Evolutionary conservation across 1,140 invertebrate species (phyloP), one percentile per base, ranked within the genome.

Genomic region (Solenopsis fugax): DNA sequence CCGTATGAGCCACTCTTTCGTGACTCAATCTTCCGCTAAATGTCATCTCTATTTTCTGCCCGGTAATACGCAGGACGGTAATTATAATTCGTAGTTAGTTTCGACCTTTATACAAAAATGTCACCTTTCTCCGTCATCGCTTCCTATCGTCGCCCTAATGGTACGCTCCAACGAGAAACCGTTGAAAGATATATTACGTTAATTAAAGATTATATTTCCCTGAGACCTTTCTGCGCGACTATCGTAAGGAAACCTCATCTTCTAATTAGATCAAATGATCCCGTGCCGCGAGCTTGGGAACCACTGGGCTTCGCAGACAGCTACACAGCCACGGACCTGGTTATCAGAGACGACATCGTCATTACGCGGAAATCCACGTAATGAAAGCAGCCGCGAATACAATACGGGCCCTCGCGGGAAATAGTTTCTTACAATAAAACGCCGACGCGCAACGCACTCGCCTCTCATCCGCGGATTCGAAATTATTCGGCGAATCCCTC

Each of bases 231-330:
- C 37, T 10, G 34, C 6, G 21, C 34, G 52, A 24, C 37, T 45
- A 4, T 45, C 41, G 48, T 10, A 9, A 73, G 29, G 41, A 60
- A 62, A 54, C 45, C 80, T 84, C 80, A 73, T 84, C 29, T 84
- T 84, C 73, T 84, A 84, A 84, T 84, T 84, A 75, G 54, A 75
- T 75, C 54, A 84, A 73, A 84, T 21, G 80, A 84, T 73, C 37
- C 13, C 24, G 24, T 2, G 13, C 48, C 41, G 24, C 4, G 69
- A 24, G 67, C 67, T 75, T 56, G 78, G 16, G 65, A 71, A 81
- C 64, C 77, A 54, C 78, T 71, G 78, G 21, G 50, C 29, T 80
- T 69, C 77, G 45, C 45, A 72, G 50, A n/a, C 62, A 52, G 58
- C 34, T 50, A 45, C 73, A 45, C 75, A 13, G 48, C 18, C 29